phyloP scores from a whole-genome alignment of 2,888 invertebrate genomes.

The Synergus itoensis region DNA sequence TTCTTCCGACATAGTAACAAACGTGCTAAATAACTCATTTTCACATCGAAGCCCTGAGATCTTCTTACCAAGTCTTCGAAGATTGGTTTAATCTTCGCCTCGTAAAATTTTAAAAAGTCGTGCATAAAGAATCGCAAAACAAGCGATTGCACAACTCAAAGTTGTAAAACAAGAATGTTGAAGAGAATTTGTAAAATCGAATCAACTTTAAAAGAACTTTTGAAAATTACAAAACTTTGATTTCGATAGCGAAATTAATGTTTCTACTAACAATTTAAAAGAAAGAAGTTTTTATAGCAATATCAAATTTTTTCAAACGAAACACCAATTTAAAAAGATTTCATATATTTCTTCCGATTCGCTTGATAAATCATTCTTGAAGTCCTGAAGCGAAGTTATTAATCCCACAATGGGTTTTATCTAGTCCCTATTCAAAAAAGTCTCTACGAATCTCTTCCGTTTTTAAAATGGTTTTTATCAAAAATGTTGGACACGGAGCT shows the following conservation, averaged over 20 bases:
- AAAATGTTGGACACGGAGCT: background rate
- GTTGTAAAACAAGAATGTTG: conserved; percentile 1
- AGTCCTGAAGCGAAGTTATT: background rate
- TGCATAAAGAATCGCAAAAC: background rate
- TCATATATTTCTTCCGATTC: background rate
- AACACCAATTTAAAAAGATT: background rate
- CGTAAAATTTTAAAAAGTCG: background rate
- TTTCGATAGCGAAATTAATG: background rate
- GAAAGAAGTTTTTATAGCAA: background rate
- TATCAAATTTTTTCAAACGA: background rate
- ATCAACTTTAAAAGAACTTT: background rate
- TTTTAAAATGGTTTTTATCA: background rate
- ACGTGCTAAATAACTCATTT: background rate
- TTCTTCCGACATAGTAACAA: conserved; percentile 22
- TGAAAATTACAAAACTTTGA: background rate
- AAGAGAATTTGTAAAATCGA: background rate
- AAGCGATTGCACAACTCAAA: background rate
- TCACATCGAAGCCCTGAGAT: conserved; percentile 15
- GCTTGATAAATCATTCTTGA: background rate
- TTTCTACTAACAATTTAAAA: background rate
- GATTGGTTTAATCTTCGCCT: conserved; percentile 14
- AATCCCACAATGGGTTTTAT: background rate
- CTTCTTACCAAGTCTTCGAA: conserved; percentile 16
- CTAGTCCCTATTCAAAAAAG: background rate
- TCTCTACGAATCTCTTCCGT: background rate